Percentiles rank a stretch among this genome's conserved stretches.
Evolutionary conservation across 2,797 vertebrate species (phyloP).

Genomic region (Scolopax rusticola): DNA sequence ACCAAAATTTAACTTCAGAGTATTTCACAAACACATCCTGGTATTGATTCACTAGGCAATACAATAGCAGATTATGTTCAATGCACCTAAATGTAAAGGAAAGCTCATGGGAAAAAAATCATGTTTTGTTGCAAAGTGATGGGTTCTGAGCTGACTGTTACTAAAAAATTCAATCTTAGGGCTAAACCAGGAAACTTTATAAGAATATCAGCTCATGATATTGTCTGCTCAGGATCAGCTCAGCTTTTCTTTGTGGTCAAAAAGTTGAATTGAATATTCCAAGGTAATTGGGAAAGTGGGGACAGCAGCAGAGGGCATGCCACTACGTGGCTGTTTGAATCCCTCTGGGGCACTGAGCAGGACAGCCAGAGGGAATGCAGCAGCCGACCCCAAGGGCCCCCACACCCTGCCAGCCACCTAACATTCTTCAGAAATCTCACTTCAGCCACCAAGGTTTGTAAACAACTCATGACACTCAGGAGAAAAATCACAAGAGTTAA

Average conservation of each 20-base stretch:
- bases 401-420: background rate
- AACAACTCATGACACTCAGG: conserved; percentile 10
- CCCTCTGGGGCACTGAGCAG: background rate
- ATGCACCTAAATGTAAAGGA: background rate
- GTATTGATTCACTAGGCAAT: background rate
- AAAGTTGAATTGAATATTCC: background rate
- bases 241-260: background rate
- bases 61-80: background rate
- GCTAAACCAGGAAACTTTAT: background rate
- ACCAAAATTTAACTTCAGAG: background rate
- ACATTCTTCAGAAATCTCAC: background rate
- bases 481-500: conserved; percentile 7
- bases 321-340: background rate
- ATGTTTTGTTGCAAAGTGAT: background rate
- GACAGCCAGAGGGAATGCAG: background rate
- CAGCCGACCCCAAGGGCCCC: background rate
- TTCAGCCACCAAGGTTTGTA: background rate
- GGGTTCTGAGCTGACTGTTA: background rate
- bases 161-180: background rate
- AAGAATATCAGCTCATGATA: background rate
- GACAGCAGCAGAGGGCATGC: background rate
- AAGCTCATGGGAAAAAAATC: background rate
- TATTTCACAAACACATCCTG: background rate
- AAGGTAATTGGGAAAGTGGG: background rate
- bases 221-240: too few relatives aligned